These are phyloP conservation scores for Taenioides sp. DNA, from an alignment of 2,797 vertebrate species.

Conservation along the genomic window DNA sequence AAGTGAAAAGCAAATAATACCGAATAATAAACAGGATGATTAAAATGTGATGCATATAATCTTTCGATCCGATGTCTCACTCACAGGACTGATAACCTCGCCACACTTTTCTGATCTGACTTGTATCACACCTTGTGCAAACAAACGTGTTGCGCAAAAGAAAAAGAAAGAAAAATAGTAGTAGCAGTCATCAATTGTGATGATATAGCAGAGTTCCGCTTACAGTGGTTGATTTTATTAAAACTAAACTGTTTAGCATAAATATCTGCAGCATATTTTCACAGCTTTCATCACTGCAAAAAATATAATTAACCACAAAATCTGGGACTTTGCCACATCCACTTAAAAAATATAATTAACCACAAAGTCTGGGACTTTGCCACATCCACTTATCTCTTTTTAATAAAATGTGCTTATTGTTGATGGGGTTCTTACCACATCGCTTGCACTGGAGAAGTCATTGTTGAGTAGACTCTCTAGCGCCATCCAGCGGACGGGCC, in stretches of 20 bases:
- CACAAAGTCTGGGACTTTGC: background rate
- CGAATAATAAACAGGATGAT: background rate
- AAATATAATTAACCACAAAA: background rate
- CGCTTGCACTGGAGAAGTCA: conserved; percentile 96
- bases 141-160: background rate
- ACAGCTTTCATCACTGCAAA: background rate
- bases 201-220: background rate
- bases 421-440: conserved; percentile 85
- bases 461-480: conserved; percentile 97
- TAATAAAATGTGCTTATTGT: background rate
- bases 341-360: too few species aligned
- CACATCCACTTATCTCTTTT: background rate
- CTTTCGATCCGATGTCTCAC: background rate
- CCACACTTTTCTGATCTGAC: background rate
- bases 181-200: background rate
- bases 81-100: background rate
- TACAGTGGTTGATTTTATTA: background rate
- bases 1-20: background rate
- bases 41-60: background rate
- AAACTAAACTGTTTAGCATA: background rate
- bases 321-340: background rate
- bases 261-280: background rate
- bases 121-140: background rate
- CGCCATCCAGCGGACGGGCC: conserved; percentile 98
- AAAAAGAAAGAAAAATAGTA: background rate